Evolutionary conservation across 2,888 invertebrate species (phyloP).

Genomic region (Trachelus troglodyta): DNA sequence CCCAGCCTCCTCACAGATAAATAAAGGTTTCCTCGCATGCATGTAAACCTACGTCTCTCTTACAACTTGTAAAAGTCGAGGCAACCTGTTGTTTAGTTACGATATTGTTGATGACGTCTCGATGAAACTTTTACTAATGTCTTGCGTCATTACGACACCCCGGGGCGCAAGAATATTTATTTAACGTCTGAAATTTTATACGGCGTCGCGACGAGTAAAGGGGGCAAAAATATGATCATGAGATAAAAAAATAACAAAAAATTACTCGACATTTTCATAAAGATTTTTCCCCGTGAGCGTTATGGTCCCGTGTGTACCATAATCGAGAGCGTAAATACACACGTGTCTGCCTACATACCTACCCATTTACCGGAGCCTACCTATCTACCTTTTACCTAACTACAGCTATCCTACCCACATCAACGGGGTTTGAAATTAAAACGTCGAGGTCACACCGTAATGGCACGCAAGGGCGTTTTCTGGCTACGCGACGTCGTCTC

Average conservation of each 20-base stretch:
- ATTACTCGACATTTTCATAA: neutral
- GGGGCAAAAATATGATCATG: neutral
- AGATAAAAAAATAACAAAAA: neutral
- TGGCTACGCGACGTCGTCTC: neutral
- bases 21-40: neutral
- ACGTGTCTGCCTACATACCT: neutral
- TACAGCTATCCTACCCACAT: neutral
- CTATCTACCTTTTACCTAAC: neutral
- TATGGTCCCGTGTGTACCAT: neutral
- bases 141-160: neutral
- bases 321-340: neutral
- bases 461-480: neutral
- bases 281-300: neutral
- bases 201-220: neutral
- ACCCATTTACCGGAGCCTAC: neutral
- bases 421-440: neutral
- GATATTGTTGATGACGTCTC: neutral
- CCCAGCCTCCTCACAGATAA: neutral
- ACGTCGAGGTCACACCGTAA: neutral
- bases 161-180: neutral
- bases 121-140: neutral
- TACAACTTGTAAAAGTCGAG: neutral
- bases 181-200: neutral
- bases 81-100: neutral
- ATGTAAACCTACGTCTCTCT: neutral